Percentiles rank a stretch among this genome's conserved stretches.
These are phyloP conservation scores for Chamaea fasciata DNA, from an alignment of 2,113 vertebrate genomes.

Conservation along the genomic window DNA sequence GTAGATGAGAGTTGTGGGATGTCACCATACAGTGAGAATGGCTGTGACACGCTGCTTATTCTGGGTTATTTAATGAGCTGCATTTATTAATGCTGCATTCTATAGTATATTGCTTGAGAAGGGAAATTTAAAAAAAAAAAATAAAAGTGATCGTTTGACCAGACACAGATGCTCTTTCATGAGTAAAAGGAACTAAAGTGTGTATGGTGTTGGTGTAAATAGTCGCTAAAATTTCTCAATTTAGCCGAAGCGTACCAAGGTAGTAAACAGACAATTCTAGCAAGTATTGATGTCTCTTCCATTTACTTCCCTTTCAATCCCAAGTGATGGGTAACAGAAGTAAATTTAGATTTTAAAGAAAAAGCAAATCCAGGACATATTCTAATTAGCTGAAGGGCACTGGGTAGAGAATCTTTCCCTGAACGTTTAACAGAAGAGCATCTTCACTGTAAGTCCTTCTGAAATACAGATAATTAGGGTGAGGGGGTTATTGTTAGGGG, in stretches of 20 bases:
- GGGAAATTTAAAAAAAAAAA: background rate
- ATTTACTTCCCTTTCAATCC: background rate
- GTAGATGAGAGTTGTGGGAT: background rate
- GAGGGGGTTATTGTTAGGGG: background rate
- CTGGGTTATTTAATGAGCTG: background rate
- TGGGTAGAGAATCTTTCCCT: background rate
- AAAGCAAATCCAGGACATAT: background rate
- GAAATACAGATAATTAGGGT: accelerated
- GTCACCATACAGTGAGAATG: background rate
- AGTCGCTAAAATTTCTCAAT: background rate
- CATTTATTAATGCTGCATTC: too few relatives aligned
- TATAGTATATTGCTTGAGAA: background rate
- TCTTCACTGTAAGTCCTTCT: background rate
- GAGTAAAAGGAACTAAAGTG: background rate
- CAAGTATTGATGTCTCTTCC: background rate
- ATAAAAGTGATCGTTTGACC: background rate
- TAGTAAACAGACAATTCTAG: background rate
- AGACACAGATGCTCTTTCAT: background rate
- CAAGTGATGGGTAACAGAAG: background rate
- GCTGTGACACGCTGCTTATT: background rate
- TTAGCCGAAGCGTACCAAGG: background rate
- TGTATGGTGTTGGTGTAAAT: background rate
- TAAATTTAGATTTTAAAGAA: background rate
- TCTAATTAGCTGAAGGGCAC: background rate
- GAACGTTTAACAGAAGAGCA: accelerated